Conservation (phyloP, 2,113 vertebrate genomes). For the Orcinus orca region DNA sequence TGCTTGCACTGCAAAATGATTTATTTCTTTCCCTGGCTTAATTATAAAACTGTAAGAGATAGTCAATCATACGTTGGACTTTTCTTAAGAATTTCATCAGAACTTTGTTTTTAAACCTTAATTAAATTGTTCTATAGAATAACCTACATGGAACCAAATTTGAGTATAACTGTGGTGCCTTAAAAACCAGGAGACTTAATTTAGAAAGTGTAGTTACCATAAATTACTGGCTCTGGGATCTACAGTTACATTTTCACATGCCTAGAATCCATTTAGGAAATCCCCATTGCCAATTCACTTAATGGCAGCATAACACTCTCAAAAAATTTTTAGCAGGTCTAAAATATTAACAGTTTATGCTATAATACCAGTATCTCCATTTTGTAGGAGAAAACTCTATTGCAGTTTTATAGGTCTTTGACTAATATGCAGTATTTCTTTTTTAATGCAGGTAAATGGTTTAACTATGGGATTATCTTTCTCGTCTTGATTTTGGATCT, state of each 20-base stretch:
- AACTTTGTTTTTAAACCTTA: slow-evolving; percentile 59
- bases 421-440: slow-evolving; percentile 72
- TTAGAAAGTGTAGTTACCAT: background rate
- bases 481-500: slow-evolving; percentile 98
- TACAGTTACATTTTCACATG: background rate
- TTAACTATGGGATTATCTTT: slow-evolving; percentile 99
- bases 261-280: slow-evolving; percentile 35
- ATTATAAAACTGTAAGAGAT: slow-evolving; percentile 66
- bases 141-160: background rate
- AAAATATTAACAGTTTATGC: slow-evolving; percentile 22
- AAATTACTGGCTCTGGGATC: background rate
- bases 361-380: background rate
- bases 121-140: slow-evolving; percentile 54
- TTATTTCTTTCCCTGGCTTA: slow-evolving; percentile 66
- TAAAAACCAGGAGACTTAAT: slow-evolving; percentile 27
- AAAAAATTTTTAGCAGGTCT: background rate
- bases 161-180: slow-evolving; percentile 8
- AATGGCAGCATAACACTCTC: background rate
- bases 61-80: slow-evolving; percentile 56
- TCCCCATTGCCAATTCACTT: background rate
- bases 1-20: slow-evolving; percentile 63
- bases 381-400: slow-evolving; percentile 14
- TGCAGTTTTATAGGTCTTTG: slow-evolving; percentile 25
- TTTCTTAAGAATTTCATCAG: slow-evolving; percentile 56
- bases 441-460: slow-evolving; percentile 95